A percentile compares a stretch with the other conserved stretches of the same genome.
These are phyloP conservation scores for Hyperoplus immaculatus DNA, from an alignment of 2,797 vertebrate species.

Conservation along the genomic window DNA sequence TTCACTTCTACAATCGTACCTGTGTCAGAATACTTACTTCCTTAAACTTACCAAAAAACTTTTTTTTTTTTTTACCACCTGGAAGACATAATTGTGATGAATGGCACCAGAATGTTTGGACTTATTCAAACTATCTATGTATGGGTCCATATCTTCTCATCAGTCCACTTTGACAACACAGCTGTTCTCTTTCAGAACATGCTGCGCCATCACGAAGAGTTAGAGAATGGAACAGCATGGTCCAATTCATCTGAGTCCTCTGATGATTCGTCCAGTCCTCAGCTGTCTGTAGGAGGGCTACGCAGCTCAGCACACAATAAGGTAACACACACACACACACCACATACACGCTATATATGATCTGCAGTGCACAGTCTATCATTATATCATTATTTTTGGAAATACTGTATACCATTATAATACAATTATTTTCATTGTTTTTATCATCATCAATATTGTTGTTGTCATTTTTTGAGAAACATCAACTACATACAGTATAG, in stretches of 20 bases:
- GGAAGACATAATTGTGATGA: not conserved
- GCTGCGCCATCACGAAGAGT: conserved; percentile 91
- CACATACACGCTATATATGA: not conserved
- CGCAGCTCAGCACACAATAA: conserved; percentile 64
- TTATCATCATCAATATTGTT: no score
- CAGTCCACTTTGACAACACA: not conserved
- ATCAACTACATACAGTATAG: no score
- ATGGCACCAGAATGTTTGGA: not conserved
- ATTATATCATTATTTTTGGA: not conserved
- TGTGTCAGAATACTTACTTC: no score
- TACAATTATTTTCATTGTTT: no score
- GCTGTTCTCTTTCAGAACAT: conserved; percentile 87
- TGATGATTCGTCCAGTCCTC: conserved; percentile 94
- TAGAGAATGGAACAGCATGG: conserved; percentile 94
- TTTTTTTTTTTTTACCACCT: no score
- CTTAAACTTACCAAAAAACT: no score
- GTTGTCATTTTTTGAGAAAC: no score
- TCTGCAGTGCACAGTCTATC: not conserved
- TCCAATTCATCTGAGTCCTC: conserved; percentile 96
- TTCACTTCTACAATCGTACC: no score
- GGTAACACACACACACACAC: conserved; percentile 41
- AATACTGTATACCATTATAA: no score
- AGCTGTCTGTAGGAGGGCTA: conserved; percentile 85
- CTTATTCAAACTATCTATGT: not conserved
- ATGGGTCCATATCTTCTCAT: not conserved